phyloP scores from a whole-genome alignment of 2,888 invertebrate genomes.

The Steromphala cineraria region DNA sequence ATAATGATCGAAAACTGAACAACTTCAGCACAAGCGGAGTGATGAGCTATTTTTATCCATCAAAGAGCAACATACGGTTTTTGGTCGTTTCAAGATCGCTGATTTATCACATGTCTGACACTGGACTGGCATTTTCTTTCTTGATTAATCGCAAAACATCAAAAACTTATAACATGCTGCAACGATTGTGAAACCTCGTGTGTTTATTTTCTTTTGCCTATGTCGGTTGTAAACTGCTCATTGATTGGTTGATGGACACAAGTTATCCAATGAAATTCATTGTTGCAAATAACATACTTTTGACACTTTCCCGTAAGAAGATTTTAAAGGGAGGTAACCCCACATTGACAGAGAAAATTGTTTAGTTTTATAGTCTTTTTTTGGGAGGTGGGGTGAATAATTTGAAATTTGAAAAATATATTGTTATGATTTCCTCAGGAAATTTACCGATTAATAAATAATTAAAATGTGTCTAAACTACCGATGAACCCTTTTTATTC shows the following conservation, averaged over 20 bases:
- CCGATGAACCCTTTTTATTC: no score
- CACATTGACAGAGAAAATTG: no score
- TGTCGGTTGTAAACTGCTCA: no score
- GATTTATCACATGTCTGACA: constrained; percentile 58
- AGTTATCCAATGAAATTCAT: background rate
- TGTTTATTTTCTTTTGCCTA: background rate
- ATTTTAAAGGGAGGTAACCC: background rate
- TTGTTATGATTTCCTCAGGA: no score
- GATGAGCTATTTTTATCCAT: background rate
- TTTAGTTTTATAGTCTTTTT: no score
- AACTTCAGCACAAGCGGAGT: background rate
- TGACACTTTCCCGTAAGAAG: no score
- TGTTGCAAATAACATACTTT: background rate
- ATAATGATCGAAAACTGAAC: constrained; percentile 11
- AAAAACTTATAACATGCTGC: background rate
- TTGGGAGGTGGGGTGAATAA: no score
- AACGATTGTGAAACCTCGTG: background rate
- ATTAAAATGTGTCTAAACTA: no score
- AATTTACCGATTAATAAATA: no score
- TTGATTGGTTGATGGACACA: no score
- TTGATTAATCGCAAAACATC: background rate
- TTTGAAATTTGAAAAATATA: no score
- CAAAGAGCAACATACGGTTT: constrained; percentile 66
- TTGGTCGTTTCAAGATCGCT: constrained; percentile 74
- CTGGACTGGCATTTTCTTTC: constrained; percentile 51